Conservation (phyloP, 2,797 vertebrate species). For the Poecile montanus region DNA sequence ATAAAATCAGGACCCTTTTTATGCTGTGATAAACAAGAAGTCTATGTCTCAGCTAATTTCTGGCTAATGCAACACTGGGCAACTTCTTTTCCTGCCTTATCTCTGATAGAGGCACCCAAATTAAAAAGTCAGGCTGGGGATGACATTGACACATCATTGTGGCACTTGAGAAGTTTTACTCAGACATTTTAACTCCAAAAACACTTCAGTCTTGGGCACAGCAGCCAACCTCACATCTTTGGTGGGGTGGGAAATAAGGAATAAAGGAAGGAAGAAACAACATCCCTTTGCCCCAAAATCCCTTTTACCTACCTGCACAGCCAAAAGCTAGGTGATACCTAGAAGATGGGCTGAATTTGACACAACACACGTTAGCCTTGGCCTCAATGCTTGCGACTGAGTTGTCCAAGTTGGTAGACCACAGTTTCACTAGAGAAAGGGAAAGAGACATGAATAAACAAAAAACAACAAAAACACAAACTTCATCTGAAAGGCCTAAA, state of each 20-base stretch:
- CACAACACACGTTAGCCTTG: slow-evolving; percentile 98
- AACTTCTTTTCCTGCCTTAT: not conserved
- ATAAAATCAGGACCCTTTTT: too few relatives aligned
- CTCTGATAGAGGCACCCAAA: not conserved
- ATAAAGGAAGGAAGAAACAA: not conserved
- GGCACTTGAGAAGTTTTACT: not conserved
- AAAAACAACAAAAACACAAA: not conserved
- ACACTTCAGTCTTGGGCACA: not conserved
- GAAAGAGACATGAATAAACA: slow-evolving; percentile 2
- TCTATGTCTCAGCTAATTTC: too few relatives aligned
- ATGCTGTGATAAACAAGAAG: too few relatives aligned
- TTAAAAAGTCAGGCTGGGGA: not conserved
- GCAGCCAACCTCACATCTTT: not conserved
- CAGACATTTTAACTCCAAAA: not conserved
- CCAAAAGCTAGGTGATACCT: slow-evolving; percentile 98
- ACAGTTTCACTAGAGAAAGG: slow-evolving; percentile 89
- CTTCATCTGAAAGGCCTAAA: not conserved
- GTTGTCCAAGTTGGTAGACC: slow-evolving; percentile 99
- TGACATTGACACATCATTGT: not conserved
- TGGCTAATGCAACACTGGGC: too few relatives aligned
- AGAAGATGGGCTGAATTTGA: slow-evolving; percentile 98
- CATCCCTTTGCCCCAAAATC: not conserved
- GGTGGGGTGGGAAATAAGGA: not conserved
- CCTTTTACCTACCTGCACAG: slow-evolving; percentile 88
- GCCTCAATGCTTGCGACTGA: slow-evolving; percentile 98